Evolutionary conservation across 2,888 invertebrate species (phyloP).

Genomic region (Cryptophagus acutangulus): DNA sequence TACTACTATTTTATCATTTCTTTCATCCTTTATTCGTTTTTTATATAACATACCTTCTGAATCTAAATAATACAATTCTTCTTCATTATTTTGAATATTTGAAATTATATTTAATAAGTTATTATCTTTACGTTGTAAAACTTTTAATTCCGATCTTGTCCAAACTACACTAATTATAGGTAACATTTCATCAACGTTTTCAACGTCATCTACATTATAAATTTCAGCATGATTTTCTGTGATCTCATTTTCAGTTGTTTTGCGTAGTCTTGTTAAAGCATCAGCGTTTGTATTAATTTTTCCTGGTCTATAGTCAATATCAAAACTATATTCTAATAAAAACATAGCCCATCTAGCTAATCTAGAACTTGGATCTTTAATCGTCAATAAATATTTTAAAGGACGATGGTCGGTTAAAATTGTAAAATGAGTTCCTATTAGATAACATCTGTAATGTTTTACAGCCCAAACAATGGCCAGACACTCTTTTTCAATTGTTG

Average conservation of each 20-base stretch:
- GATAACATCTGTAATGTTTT: conserved; percentile 9
- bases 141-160: conserved; percentile 6
- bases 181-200: neutral
- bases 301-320: conserved; percentile 7
- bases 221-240: neutral
- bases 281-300: conserved; percentile 13
- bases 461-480: conserved; percentile 10
- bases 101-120: neutral
- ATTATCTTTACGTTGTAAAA: conserved; percentile 9
- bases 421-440: conserved; percentile 11
- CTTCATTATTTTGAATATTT: neutral
- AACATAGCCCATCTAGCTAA: conserved; percentile 11
- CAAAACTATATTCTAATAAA: conserved; percentile 10
- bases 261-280: conserved; percentile 10
- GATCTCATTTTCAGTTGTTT: neutral
- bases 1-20: conserved; percentile 14
- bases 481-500: conserved; percentile 11
- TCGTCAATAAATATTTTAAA: conserved; percentile 10
- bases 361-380: conserved; percentile 13
- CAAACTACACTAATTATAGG: conserved; percentile 8
- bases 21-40: conserved; percentile 3
- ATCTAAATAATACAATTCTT: conserved; percentile 13
- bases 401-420: conserved; percentile 13
- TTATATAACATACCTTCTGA: conserved; percentile 16
- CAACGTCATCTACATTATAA: neutral